phyloP scores from a whole-genome alignment of 1,140 invertebrate genomes.

The Kradibia gibbosae region DNA sequence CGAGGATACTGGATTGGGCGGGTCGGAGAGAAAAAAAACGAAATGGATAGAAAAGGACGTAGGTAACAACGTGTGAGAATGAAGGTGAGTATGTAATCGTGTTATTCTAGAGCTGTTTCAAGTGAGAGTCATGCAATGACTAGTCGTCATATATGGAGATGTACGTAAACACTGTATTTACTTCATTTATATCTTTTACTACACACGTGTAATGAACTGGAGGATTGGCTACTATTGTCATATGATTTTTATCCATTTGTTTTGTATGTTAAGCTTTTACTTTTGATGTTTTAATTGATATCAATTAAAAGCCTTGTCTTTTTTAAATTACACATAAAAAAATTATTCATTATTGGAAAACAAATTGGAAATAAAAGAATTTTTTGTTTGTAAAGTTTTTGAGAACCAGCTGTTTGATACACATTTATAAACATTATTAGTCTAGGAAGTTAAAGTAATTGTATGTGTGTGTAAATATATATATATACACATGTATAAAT shows the following conservation, averaged over 20 bases:
- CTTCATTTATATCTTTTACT: conserved; percentile 67
- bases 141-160: conserved; percentile 54
- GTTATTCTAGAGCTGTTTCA: conserved; percentile 72
- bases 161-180: conserved; percentile 70
- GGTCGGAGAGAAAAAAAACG: conserved; percentile 39
- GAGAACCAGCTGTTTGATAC: too few relatives aligned
- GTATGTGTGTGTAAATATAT: too few relatives aligned
- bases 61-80: conserved; percentile 54
- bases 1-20: conserved; percentile 4
- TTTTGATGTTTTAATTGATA: conserved; percentile 5
- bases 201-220: conserved; percentile 35
- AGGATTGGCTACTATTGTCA: background rate
- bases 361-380: too few relatives aligned
- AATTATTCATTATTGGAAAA: too few relatives aligned
- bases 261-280: background rate
- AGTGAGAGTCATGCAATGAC: conserved; percentile 57
- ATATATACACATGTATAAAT: too few relatives aligned
- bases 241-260: conserved; percentile 16
- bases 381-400: too few relatives aligned
- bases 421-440: too few relatives aligned
- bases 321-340: too few relatives aligned
- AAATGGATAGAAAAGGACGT: conserved; percentile 52
- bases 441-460: too few relatives aligned
- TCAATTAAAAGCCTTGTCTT: background rate
- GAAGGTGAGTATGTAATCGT: conserved; percentile 70